Evolutionary conservation across 2,797 vertebrate genomes (phyloP).

Genomic region (Cheirogaleus major): DNA sequence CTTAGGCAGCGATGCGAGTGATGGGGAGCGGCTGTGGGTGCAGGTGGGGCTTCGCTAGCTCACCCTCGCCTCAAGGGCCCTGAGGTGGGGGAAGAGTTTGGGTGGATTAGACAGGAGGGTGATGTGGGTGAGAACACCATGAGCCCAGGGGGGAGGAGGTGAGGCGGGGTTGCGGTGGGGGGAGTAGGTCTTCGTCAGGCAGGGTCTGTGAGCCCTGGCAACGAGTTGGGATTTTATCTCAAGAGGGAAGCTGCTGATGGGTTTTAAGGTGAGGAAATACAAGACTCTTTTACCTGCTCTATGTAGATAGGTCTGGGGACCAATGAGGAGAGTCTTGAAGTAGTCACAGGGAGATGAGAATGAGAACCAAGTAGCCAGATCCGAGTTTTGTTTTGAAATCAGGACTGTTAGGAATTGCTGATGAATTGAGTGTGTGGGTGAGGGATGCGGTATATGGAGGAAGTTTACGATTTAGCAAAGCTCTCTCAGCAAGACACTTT

Average conservation of each 20-base stretch:
- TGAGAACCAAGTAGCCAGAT: not conserved
- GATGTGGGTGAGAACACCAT: accelerated
- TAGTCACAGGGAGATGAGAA: not conserved
- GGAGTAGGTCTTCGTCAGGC: not conserved
- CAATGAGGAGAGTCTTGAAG: not conserved
- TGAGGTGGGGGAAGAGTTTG: not conserved
- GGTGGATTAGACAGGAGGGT: not conserved
- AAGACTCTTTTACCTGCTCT: not conserved
- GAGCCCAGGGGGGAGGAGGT: not conserved
- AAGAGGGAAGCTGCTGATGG: not conserved
- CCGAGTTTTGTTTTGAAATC: not conserved
- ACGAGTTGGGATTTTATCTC: not conserved
- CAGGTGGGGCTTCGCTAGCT: too few relatives aligned
- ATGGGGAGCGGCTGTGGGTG: too few relatives aligned
- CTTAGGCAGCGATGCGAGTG: too few relatives aligned
- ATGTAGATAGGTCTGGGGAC: not conserved
- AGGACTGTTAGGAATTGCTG: not conserved
- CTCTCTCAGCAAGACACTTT: not conserved
- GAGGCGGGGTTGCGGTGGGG: too few relatives aligned
- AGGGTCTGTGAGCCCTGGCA: not conserved
- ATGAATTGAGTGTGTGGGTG: not conserved
- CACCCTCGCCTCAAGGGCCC: not conserved
- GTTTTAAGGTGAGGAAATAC: not conserved
- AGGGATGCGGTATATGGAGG: not conserved
- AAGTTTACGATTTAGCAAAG: not conserved